Evolutionary conservation across 2,888 invertebrate genomes (phyloP).

Genomic region (Lobophora halterata): DNA sequence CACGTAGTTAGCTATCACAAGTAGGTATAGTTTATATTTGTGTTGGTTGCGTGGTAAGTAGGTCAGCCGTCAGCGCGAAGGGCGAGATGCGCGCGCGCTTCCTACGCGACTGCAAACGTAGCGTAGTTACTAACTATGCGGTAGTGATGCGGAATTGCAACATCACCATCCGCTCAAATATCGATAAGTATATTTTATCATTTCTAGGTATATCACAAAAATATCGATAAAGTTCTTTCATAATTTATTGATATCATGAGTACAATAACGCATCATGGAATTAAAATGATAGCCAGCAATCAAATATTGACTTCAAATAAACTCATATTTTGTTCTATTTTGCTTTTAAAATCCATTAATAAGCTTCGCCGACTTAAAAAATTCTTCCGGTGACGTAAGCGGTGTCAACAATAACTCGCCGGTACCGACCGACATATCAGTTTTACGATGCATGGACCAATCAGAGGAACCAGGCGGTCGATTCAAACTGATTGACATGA

Average conservation of each 20-base stretch:
- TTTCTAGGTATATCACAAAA: not conserved
- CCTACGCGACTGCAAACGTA: conserved; percentile 48
- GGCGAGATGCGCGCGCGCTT: conserved; percentile 60
- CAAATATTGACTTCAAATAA: too few species aligned
- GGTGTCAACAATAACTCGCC: conserved; percentile 16
- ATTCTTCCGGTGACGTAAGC: conserved; percentile 14
- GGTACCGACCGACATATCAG: conserved; percentile 18
- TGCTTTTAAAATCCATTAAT: conserved; percentile 12
- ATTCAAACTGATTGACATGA: conserved; percentile 7
- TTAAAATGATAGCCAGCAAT: too few species aligned
- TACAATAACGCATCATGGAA: too few species aligned
- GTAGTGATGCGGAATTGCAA: conserved; percentile 38
- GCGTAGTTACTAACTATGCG: too few species aligned
- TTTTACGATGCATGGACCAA: conserved; percentile 25
- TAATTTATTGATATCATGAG: too few species aligned
- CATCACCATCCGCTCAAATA: conserved; percentile 15
- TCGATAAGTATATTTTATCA: conserved; percentile 25
- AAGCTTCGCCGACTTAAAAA: conserved; percentile 13
- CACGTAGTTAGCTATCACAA: conserved; percentile 32
- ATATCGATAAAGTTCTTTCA: conserved; percentile 7
- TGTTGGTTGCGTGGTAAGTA: conserved; percentile 47
- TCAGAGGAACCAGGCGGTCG: conserved; percentile 10
- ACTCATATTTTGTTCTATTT: too few species aligned
- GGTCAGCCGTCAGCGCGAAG: conserved; percentile 57
- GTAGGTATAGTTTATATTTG: conserved; percentile 41